These are phyloP conservation scores for Geodia barretti DNA, from an alignment of 37 sponge, comb jelly and placozoan species.

Conservation along the genomic window DNA sequence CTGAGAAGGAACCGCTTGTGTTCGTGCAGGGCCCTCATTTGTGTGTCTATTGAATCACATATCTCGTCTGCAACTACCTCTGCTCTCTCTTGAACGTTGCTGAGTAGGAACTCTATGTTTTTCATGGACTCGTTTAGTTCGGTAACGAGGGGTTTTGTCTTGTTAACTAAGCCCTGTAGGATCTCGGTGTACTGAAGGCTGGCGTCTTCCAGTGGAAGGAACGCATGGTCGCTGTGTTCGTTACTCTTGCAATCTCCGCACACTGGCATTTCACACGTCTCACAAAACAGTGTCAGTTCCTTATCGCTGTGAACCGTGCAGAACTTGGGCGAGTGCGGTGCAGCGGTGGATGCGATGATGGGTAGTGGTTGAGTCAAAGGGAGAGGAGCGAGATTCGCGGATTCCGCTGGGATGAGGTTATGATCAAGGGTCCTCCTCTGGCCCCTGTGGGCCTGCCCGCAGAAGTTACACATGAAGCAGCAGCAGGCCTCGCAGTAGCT, in stretches of 20 bases:
- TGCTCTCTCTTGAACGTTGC: conserved; percentile 23
- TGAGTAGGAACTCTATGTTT: conserved; percentile 29
- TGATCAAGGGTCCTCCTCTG: conserved; percentile 52
- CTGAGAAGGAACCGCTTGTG: conserved; percentile 64
- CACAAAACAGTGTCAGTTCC: conserved; percentile 42
- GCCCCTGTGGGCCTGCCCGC: conserved; percentile 51
- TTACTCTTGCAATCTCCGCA: conserved; percentile 45
- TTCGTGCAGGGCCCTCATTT: conserved; percentile 68
- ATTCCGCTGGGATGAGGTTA: conserved; percentile 8
- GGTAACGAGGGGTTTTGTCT: conserved; percentile 31
- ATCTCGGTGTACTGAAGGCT: conserved; percentile 33
- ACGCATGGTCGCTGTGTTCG: conserved; percentile 40
- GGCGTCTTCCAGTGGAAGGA: conserved; percentile 27
- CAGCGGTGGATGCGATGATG: background rate
- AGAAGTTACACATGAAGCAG: conserved; percentile 54
- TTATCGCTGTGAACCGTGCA: conserved; percentile 36
- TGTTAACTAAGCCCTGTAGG: conserved; percentile 10
- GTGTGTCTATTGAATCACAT: conserved; percentile 55
- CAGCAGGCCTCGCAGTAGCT: conserved; percentile 39
- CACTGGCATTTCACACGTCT: conserved; percentile 42
- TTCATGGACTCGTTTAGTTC: conserved; percentile 37
- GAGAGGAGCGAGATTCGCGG: background rate
- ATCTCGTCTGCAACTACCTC: conserved; percentile 53
- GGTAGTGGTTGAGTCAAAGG: background rate
- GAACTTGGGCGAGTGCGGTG: background rate